Percentiles rank a stretch among this genome's conserved stretches.
Evolutionary conservation across 1,140 invertebrate genomes (phyloP).

Genomic region (Ladona fulva): DNA sequence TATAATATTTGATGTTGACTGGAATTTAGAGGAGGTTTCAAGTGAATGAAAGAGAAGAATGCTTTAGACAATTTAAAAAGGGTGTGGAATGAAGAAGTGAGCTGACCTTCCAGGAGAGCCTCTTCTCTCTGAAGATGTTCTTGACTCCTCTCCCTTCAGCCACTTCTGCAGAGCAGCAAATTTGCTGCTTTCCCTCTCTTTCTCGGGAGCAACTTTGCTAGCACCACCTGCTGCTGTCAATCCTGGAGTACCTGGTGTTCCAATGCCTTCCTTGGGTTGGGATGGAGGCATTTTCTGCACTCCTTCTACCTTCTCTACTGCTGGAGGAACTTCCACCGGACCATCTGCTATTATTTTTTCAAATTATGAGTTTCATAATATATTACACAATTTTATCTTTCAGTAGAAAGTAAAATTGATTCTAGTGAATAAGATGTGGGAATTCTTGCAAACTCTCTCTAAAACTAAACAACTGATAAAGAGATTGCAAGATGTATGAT

Average conservation of each 20-base stretch:
- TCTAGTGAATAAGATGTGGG: no score
- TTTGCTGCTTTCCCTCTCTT: slow-evolving; percentile 38
- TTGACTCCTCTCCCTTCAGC: slow-evolving; percentile 52
- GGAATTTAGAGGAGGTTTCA: no score
- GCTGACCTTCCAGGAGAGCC: slow-evolving; percentile 35
- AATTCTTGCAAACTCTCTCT: no score
- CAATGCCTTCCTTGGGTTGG: slow-evolving; percentile 21
- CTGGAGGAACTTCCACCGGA: slow-evolving; percentile 24
- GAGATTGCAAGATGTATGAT: no score
- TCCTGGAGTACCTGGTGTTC: slow-evolving; percentile 21
- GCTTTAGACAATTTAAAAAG: no score
- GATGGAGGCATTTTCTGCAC: slow-evolving; percentile 22
- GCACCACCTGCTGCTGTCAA: neutral
- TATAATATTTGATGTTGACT: no score
- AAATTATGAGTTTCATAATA: slow-evolving; percentile 15
- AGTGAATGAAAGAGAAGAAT: no score
- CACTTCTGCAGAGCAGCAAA: slow-evolving; percentile 60
- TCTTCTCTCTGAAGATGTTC: slow-evolving; percentile 26
- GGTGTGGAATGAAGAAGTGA: no score
- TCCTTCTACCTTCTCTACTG: slow-evolving; percentile 24
- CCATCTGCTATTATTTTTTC: slow-evolving; percentile 16
- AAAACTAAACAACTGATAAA: no score
- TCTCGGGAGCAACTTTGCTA: slow-evolving; percentile 16
- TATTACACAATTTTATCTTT: no score
- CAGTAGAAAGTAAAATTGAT: no score